These are phyloP conservation scores for Montipora cactus DNA, from an alignment of 64 coral and sea anemone genomes.

Conservation along the genomic window DNA sequence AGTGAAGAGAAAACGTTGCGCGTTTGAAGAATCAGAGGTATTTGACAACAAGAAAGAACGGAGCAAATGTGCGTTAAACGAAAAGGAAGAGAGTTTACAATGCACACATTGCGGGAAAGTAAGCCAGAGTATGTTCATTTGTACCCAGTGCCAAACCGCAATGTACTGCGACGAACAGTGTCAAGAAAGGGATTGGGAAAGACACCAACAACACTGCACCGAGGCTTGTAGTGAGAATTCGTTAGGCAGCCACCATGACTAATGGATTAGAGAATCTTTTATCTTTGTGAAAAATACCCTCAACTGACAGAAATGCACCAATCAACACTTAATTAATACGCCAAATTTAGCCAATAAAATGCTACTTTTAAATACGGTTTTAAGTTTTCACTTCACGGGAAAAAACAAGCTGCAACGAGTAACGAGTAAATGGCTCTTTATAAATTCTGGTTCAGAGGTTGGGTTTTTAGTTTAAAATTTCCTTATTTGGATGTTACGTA, in stretches of 20 bases:
- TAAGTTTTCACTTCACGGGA: too few relatives aligned
- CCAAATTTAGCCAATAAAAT: too few relatives aligned
- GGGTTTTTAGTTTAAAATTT: too few relatives aligned
- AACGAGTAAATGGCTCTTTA: too few relatives aligned
- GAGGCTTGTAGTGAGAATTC: neutral
- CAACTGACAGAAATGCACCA: too few relatives aligned
- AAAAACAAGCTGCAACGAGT: too few relatives aligned
- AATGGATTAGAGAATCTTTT: neutral
- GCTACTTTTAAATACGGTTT: neutral
- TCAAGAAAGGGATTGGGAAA: constrained; percentile 49
- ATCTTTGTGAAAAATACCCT: neutral
- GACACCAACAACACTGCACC: constrained; percentile 21
- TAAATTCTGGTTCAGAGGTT: too few relatives aligned
- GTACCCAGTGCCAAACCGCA: neutral
- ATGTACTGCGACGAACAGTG: constrained; percentile 62
- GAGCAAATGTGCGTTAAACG: neutral
- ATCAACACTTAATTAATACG: neutral
- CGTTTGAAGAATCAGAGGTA: neutral
- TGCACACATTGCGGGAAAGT: constrained; percentile 33
- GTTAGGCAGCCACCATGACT: neutral
- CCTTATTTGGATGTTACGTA: too few relatives aligned
- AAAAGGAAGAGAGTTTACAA: neutral
- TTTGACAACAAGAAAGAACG: neutral
- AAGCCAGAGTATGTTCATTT: constrained; percentile 27
- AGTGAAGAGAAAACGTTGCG: constrained; percentile 16